These are phyloP conservation scores for Cyrtonyx montezumae DNA, from an alignment of 2,113 vertebrate species.

Conservation along the genomic window DNA sequence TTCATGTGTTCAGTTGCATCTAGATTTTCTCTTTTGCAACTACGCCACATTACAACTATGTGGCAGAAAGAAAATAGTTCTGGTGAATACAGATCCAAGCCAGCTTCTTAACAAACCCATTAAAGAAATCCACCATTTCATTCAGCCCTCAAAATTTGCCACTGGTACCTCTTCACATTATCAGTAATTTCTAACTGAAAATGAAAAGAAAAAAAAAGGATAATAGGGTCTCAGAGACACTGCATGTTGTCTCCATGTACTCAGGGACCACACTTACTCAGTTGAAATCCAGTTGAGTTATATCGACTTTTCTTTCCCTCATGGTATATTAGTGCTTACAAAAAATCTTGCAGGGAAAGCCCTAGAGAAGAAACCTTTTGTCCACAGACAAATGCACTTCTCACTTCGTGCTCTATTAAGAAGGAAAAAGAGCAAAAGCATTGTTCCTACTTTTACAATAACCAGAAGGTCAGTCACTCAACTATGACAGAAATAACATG, in stretches of 20 bases:
- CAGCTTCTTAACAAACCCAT: slow-evolving; percentile 7
- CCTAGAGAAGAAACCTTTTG: slow-evolving; percentile 15
- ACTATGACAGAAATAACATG: not conserved
- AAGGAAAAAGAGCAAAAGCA: not conserved
- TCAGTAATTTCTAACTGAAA: not conserved
- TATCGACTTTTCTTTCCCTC: slow-evolving; percentile 28
- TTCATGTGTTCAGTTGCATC: not conserved
- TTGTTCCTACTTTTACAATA: not conserved
- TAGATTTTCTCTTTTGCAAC: not conserved
- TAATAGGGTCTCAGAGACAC: not conserved
- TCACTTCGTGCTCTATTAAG: not conserved
- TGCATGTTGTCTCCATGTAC: not conserved
- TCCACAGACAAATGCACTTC: slow-evolving; percentile 21
- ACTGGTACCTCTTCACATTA: not conserved
- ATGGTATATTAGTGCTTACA: not conserved
- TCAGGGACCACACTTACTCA: not conserved
- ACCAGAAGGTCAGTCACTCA: not conserved
- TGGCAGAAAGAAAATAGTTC: not conserved
- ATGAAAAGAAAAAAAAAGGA: not conserved
- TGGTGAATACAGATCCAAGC: not conserved
- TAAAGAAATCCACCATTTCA: not conserved
- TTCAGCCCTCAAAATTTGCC: not conserved
- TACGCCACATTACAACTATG: not conserved
- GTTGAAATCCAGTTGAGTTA: not conserved
- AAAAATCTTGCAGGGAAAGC: slow-evolving; percentile 21